Conservation (phyloP, 2,797 vertebrate species). For the Apodemus agrarius region DNA sequence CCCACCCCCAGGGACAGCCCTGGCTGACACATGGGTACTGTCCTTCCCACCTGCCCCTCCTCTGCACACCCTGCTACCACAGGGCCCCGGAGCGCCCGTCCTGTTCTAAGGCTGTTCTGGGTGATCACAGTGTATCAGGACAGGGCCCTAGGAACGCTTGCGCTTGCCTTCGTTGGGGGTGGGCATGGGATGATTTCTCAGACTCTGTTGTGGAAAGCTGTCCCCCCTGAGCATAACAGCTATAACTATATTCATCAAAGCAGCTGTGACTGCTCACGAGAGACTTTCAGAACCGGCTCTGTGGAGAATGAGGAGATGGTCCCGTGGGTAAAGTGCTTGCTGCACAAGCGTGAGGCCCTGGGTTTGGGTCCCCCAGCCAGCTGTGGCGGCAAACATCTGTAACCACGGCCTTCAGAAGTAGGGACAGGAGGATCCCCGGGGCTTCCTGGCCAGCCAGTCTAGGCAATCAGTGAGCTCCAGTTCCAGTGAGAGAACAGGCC, state of each 20-base stretch:
- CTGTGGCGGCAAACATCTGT: neutral
- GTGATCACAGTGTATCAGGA: fast-evolving
- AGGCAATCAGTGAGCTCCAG: neutral
- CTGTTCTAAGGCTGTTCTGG: neutral
- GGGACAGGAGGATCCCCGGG: neutral
- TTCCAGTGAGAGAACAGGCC: neutral
- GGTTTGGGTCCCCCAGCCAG: neutral
- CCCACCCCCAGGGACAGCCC: neutral
- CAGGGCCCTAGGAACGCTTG: neutral
- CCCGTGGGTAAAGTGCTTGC: neutral
- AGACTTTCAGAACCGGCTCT: neutral
- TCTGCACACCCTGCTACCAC: neutral
- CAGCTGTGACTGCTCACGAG: neutral
- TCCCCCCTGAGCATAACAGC: neutral
- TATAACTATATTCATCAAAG: neutral
- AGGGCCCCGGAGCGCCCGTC: neutral
- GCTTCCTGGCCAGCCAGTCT: neutral
- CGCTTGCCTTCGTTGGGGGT: neutral
- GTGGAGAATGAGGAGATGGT: neutral
- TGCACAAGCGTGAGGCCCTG: neutral
- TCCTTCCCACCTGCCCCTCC: neutral
- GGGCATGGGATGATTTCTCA: neutral
- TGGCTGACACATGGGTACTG: neutral
- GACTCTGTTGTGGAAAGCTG: neutral
- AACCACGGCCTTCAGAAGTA: neutral